Conservation (phyloP, 2,113 vertebrate genomes). For the Vimba vimba region DNA sequence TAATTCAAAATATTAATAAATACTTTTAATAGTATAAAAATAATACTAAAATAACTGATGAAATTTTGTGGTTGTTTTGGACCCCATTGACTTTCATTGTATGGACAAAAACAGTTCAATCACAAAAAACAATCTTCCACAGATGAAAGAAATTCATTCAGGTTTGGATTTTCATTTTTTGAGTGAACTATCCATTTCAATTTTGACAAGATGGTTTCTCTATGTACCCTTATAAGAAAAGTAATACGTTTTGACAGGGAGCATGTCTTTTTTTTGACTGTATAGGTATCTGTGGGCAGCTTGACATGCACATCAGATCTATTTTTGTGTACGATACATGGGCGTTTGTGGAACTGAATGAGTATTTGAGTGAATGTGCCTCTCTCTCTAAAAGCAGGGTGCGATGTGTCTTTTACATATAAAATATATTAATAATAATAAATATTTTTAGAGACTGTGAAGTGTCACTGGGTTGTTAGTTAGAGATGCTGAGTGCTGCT, state of each 20-base stretch:
- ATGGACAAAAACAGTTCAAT: no score
- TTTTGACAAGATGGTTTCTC: neutral
- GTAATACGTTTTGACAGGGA: neutral
- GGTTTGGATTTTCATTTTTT: neutral
- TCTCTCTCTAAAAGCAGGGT: conserved; percentile 31
- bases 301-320: conserved; percentile 11
- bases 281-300: neutral
- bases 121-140: no score
- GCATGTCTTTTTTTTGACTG: neutral
- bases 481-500: conserved; percentile 37
- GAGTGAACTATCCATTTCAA: neutral
- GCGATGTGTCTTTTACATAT: conserved; percentile 62
- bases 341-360: conserved; percentile 12
- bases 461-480: conserved; percentile 50
- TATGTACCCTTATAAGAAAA: neutral
- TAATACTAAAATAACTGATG: no score
- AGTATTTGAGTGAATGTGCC: conserved; percentile 40
- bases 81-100: no score
- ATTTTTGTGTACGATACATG: conserved; percentile 29
- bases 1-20: no score
- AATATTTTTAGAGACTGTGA: conserved; percentile 59
- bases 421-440: conserved; percentile 65
- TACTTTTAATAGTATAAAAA: no score
- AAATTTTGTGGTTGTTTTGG: no score
- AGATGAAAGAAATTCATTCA: no score